Evolutionary conservation across 2,113 vertebrate genomes (phyloP).

Genomic region (Zosterops japonicus): DNA sequence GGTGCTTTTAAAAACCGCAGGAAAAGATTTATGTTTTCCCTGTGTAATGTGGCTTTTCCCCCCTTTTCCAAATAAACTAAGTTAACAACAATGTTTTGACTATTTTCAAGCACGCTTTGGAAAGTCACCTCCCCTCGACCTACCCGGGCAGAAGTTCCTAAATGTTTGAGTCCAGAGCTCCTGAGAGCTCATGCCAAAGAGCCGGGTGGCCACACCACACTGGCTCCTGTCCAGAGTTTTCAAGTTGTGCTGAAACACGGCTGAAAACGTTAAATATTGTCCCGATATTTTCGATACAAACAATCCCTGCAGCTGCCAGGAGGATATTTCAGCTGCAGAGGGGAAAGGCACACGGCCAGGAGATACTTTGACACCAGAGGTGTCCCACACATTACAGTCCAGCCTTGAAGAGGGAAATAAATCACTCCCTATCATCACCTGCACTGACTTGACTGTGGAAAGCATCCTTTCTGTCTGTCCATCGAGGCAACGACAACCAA

Average conservation of each 20-base stretch:
- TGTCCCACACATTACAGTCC: background rate
- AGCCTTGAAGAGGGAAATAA: background rate
- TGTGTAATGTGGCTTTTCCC: constrained; percentile 47
- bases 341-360: background rate
- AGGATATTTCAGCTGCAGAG: background rate
- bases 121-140: constrained; percentile 44
- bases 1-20: constrained; percentile 69
- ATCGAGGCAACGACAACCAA: background rate
- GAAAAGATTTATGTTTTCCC: constrained; percentile 68
- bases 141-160: constrained; percentile 30
- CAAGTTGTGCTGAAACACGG: background rate
- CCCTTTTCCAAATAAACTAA: constrained; percentile 61
- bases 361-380: background rate
- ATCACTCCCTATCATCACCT: background rate
- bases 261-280: constrained; percentile 8
- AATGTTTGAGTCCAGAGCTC: background rate
- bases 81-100: constrained; percentile 57
- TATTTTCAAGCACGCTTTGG: constrained; percentile 42
- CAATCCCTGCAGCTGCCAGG: background rate
- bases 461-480: background rate
- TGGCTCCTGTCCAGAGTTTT: constrained; percentile 25
- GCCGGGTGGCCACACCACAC: background rate
- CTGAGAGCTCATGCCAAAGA: constrained; percentile 37
- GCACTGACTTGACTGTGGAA: background rate
- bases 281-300: background rate